Evolutionary conservation across 2,113 vertebrate genomes (phyloP).

Genomic region (Coregonus clupeaformis): DNA sequence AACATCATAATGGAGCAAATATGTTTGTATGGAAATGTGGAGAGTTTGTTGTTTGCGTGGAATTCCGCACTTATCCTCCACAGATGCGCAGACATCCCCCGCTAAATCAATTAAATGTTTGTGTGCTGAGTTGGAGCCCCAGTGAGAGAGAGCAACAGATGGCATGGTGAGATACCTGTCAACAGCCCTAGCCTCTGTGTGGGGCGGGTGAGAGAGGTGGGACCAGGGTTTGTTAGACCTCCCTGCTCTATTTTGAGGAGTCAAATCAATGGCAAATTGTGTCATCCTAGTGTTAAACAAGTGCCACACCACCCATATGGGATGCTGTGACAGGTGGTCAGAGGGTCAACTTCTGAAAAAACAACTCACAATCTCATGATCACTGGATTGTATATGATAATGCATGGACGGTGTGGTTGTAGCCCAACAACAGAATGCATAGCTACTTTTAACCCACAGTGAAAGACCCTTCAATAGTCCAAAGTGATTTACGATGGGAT

Average conservation of each 20-base stretch:
- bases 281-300: conserved; percentile 32
- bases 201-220: conserved; percentile 20
- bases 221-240: conserved; percentile 31
- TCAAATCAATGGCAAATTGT: conserved; percentile 45
- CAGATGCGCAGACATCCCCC: conserved; percentile 20
- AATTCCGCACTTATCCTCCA: conserved; percentile 26
- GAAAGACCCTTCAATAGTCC: neutral
- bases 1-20: conserved; percentile 40
- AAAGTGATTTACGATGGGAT: neutral
- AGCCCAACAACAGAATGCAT: too few relatives aligned
- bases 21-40: conserved; percentile 32
- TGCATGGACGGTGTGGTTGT: too few relatives aligned
- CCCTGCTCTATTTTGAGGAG: conserved; percentile 48
- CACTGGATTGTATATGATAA: neutral
- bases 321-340: conserved; percentile 30
- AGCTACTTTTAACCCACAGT: too few relatives aligned
- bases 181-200: conserved; percentile 37
- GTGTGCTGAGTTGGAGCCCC: conserved; percentile 24
- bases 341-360: conserved; percentile 3
- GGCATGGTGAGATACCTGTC: conserved; percentile 57
- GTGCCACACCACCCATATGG: conserved; percentile 26
- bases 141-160: conserved; percentile 53
- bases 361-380: neutral
- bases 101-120: conserved; percentile 24
- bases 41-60: conserved; percentile 31